These are phyloP conservation scores for Cyprinella venusta DNA, from an alignment of 2,797 vertebrate species.

Conservation along the genomic window DNA sequence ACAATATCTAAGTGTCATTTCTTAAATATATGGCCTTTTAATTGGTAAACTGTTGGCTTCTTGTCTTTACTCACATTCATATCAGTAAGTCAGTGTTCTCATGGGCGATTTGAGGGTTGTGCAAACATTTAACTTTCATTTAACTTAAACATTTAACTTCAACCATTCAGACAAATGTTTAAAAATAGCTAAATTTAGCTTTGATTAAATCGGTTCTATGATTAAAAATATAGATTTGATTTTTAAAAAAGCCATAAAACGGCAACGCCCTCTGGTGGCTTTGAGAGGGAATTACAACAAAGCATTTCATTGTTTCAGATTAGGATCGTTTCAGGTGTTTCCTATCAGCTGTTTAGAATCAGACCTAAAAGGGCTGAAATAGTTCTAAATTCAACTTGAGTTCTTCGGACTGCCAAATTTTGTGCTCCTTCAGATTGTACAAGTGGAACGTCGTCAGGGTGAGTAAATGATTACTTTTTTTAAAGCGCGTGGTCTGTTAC, in stretches of 20 bases:
- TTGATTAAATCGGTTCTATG: too few relatives aligned
- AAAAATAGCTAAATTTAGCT: neutral
- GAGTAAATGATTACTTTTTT: neutral
- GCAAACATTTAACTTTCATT: neutral
- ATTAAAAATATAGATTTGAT: neutral
- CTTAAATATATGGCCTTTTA: conserved; percentile 24
- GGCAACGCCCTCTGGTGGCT: neutral
- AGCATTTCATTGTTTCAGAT: neutral
- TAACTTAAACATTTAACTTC: too few relatives aligned
- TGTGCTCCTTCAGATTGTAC: neutral
- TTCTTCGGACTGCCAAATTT: neutral
- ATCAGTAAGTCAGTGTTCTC: neutral
- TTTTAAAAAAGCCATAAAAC: neutral
- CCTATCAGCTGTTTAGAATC: too few relatives aligned
- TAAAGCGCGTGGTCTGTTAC: neutral
- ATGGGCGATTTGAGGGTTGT: neutral
- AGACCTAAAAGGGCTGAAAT: neutral
- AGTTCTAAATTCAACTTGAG: neutral
- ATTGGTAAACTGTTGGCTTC: neutral
- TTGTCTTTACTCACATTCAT: neutral
- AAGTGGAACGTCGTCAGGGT: neutral
- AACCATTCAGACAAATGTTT: neutral
- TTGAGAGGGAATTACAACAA: neutral
- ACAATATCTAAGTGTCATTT: neutral
- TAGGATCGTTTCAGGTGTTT: neutral